Evolutionary conservation across 2,797 vertebrate genomes (phyloP), one percentile per base, ranked within the genome.

Genomic region (Takifugu ocellatus): DNA sequence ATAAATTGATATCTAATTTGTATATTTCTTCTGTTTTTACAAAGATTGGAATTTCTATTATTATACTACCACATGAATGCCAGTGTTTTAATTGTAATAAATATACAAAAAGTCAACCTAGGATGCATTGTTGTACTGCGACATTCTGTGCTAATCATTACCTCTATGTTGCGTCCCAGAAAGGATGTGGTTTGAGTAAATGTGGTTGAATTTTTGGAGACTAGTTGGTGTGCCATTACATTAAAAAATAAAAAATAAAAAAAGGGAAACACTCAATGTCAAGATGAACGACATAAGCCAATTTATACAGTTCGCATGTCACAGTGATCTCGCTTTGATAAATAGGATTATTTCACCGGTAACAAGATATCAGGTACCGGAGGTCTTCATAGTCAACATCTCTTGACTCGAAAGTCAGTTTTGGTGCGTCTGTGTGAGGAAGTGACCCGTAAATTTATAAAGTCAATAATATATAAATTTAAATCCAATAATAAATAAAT

Each of bases 331-430:
- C 14, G 2, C 31, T 1, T 1, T 33, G 46, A 69, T 27, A 4
- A 42, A 62, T 63, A 60, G 58, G 75, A 69, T 59, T 65, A 75
- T 27, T 36, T 49, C 25, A 42, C 66, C 45, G 26, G 61, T 49
- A 57, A 56, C 56, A 56, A 61, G 33, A 57, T 58, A 70, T 59
- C 25, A 66, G 1, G 3, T 11, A 5, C 52, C 50, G 31, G 9
- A 42, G 2, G 6, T 21, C 21, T 33, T 47, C 48, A 3, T 58
- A 25, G 2, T 36, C 58, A 51, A 43, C 2, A 47, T 14, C 1
- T 17, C 5, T 1, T 3, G 10, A 47, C 25, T 24, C 27, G 3
- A 21, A 24, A 27, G 26, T 26, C 5, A 27, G 1, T 15, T 54
- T 5, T 33, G 5, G 8, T 16, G 26, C 42, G 7, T n/a, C 12